Conservation (phyloP, 2,888 invertebrate genomes). For the Petrophora chlorosata region DNA sequence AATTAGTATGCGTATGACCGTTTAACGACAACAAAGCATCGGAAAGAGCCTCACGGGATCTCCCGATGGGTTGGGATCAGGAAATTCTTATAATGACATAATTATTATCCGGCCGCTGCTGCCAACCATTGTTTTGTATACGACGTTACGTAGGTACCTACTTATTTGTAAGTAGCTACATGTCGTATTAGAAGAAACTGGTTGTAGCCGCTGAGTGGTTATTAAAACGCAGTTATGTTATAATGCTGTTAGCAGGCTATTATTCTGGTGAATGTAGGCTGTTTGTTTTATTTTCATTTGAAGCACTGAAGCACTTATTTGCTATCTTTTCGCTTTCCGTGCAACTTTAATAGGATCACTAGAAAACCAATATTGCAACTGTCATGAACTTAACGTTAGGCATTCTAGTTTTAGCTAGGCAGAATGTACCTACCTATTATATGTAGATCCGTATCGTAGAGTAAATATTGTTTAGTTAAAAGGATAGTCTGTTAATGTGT, state of each 20-base stretch:
- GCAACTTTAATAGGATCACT: too few species aligned
- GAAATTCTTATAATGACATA: conserved; percentile 52
- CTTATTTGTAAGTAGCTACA: background rate
- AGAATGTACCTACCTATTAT: too few species aligned
- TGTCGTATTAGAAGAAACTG: background rate
- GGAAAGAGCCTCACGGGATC: conserved; percentile 32
- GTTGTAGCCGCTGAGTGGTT: background rate
- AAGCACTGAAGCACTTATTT: too few species aligned
- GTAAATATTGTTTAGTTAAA: too few species aligned
- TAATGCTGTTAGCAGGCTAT: background rate
- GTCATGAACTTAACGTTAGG: too few species aligned
- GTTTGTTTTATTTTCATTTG: background rate
- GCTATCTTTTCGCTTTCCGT: too few species aligned
- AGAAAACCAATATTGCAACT: too few species aligned
- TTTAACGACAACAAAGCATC: conserved; percentile 28
- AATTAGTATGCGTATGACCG: conserved; percentile 25
- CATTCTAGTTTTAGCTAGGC: too few species aligned
- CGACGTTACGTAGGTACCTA: conserved; percentile 2
- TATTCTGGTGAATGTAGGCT: background rate
- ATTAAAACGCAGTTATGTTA: conserved; percentile 25
- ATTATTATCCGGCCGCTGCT: conserved; percentile 38
- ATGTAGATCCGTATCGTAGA: too few species aligned
- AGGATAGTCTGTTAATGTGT: too few species aligned
- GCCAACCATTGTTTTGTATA: conserved; percentile 25
- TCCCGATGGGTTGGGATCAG: conserved; percentile 41